Percentiles rank a stretch among this genome's conserved stretches.
These are phyloP conservation scores for Willowsia nigromaculata DNA, from an alignment of 2,888 invertebrate species.

Conservation along the genomic window DNA sequence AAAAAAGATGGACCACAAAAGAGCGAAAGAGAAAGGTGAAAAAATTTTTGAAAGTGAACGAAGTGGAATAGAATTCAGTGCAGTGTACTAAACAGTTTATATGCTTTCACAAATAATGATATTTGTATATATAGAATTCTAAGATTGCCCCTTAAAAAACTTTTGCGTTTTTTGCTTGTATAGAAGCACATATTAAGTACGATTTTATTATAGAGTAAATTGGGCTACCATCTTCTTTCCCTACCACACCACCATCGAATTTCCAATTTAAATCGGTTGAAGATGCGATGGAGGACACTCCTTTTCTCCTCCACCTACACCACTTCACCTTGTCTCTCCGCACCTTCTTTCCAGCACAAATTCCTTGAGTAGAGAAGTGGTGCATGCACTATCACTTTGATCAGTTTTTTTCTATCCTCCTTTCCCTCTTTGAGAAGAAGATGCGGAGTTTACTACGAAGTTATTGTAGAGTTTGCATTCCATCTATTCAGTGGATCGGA, in stretches of 20 bases:
- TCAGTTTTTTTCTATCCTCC: slow-evolving; percentile 49
- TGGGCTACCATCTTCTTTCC: neutral
- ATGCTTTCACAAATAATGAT: neutral
- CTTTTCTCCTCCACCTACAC: neutral
- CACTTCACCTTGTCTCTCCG: neutral
- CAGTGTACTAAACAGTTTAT: slow-evolving; percentile 32
- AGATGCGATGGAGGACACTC: neutral
- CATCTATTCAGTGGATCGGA: slow-evolving; percentile 70
- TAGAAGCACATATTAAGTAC: neutral
- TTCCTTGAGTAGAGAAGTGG: neutral
- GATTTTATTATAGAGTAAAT: neutral
- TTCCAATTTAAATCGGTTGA: slow-evolving; percentile 45
- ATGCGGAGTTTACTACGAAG: neutral
- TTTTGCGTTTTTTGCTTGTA: neutral
- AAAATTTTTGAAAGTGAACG: slow-evolving; percentile 37
- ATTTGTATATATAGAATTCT: neutral
- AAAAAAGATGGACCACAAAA: neutral
- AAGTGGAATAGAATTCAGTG: slow-evolving; percentile 33
- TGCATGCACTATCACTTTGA: slow-evolving; percentile 67
- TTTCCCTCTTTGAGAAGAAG: neutral
- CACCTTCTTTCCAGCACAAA: neutral
- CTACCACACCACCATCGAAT: neutral
- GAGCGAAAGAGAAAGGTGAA: neutral
- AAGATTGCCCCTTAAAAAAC: neutral
- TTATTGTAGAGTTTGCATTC: slow-evolving; percentile 52